phyloP scores from a whole-genome alignment of 2,113 vertebrate genomes.

The Noctilio leporinus region DNA sequence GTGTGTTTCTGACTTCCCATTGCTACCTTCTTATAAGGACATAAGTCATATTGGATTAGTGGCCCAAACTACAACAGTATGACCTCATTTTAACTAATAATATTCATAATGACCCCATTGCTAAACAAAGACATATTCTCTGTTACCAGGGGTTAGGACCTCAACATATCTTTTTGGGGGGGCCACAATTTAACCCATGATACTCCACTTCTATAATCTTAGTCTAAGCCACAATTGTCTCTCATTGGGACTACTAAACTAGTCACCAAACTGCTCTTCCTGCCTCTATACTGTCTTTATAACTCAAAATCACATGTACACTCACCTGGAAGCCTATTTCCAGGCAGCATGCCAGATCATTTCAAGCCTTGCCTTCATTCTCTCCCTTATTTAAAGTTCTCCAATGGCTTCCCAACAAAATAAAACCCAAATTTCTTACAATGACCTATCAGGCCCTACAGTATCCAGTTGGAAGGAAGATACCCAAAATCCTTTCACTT shows the following conservation, averaged over 20 bases:
- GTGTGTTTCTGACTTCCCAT: background rate
- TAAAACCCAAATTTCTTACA: background rate
- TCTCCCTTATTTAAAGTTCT: background rate
- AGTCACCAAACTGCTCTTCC: background rate
- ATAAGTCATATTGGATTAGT: background rate
- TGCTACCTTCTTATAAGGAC: background rate
- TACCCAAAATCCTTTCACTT: background rate
- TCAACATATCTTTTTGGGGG: background rate
- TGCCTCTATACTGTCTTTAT: background rate
- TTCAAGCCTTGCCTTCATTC: background rate
- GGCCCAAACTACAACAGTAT: background rate
- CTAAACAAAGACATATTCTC: background rate
- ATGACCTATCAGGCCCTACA: too few species aligned
- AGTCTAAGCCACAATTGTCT: background rate
- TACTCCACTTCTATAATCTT: background rate
- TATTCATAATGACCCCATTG: background rate
- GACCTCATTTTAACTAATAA: background rate
- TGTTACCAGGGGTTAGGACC: background rate
- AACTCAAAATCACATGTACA: background rate
- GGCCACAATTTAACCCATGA: background rate
- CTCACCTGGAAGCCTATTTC: background rate
- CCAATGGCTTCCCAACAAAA: background rate
- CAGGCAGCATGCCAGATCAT: background rate
- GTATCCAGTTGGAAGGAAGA: background rate
- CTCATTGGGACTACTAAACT: background rate